Evolutionary conservation across 2,113 vertebrate species (phyloP).

Genomic region (Polypterus senegalus): DNA sequence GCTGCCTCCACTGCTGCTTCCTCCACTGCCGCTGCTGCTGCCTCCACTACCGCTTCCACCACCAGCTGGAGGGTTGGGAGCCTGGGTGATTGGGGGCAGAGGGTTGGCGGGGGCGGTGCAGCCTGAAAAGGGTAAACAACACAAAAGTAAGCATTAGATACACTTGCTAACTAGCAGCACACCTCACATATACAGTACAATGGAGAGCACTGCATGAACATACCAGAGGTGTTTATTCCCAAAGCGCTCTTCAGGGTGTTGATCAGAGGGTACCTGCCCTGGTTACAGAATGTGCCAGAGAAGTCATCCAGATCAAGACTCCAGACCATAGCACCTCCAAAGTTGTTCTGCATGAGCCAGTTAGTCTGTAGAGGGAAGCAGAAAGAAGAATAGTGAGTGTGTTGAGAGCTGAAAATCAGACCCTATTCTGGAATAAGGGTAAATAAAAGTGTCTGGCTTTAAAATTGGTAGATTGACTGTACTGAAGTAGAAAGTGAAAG

Average conservation of each 20-base stretch:
- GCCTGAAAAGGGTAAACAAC: slow-evolving; percentile 25
- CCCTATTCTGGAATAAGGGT: too few species aligned
- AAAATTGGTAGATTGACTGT: too few species aligned
- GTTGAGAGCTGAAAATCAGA: too few species aligned
- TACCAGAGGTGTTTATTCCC: slow-evolving; percentile 24
- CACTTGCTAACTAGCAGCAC: not conserved
- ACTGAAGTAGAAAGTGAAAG: too few species aligned
- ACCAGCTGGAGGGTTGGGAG: slow-evolving; percentile 18
- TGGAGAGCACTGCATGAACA: not conserved
- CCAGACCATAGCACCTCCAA: slow-evolving; percentile 50
- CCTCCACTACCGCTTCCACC: not conserved
- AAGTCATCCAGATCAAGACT: slow-evolving; percentile 46
- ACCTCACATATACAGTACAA: not conserved
- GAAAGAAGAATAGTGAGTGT: not conserved
- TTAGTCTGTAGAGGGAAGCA: slow-evolving; percentile 17
- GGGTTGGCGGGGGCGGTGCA: slow-evolving; percentile 17
- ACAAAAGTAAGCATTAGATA: not conserved
- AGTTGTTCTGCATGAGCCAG: slow-evolving; percentile 43
- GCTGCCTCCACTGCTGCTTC: slow-evolving; percentile 16
- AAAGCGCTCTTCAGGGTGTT: slow-evolving; percentile 39
- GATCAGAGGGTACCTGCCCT: slow-evolving; percentile 46
- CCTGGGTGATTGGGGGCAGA: slow-evolving; percentile 21
- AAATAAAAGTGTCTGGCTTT: too few species aligned
- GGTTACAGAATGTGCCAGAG: slow-evolving; percentile 44
- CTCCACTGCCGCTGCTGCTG: slow-evolving; percentile 2